phyloP scores from a whole-genome alignment of 1,140 invertebrate species.

The Ephestia elutella region DNA sequence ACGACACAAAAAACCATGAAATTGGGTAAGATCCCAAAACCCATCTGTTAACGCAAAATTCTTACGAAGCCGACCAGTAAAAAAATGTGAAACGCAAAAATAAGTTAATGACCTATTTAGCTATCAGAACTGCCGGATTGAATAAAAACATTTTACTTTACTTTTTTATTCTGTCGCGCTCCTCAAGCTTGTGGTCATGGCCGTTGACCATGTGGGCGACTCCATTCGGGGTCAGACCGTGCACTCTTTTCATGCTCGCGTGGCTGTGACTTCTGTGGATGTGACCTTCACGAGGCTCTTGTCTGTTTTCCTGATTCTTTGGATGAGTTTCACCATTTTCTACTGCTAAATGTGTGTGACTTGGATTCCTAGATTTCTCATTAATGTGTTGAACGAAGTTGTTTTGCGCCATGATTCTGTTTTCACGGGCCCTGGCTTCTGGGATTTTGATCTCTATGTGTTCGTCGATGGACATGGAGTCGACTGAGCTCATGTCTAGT shows the following conservation, averaged over 20 bases:
- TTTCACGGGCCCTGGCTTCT: constrained; percentile 64
- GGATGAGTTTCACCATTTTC: constrained; percentile 42
- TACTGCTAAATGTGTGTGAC: constrained; percentile 53
- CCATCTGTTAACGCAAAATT: too few relatives aligned
- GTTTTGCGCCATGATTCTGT: constrained; percentile 65
- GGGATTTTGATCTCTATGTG: constrained; percentile 73
- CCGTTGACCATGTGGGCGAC: constrained; percentile 43
- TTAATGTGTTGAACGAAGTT: constrained; percentile 66
- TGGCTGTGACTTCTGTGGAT: constrained; percentile 65
- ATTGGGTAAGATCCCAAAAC: too few relatives aligned
- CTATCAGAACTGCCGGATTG: neutral
- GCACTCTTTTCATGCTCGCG: constrained; percentile 57
- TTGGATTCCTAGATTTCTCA: constrained; percentile 52
- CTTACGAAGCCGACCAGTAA: too few relatives aligned
- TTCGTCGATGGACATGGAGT: constrained; percentile 71
- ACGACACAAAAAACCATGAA: too few relatives aligned
- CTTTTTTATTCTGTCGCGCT: constrained; percentile 54
- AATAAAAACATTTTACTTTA: constrained; percentile 30
- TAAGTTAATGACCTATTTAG: too few relatives aligned
- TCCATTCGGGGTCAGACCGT: constrained; percentile 54
- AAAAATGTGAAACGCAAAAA: too few relatives aligned
- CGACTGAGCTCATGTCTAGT: constrained; percentile 69
- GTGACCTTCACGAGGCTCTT: constrained; percentile 22
- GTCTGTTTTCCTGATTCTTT: constrained; percentile 35
- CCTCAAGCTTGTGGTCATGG: constrained; percentile 39